Base-by-base conservation (phyloP, 37 sponge, comb jelly and placozoan species). In the Chondrilla cf. caribensis region DNA sequence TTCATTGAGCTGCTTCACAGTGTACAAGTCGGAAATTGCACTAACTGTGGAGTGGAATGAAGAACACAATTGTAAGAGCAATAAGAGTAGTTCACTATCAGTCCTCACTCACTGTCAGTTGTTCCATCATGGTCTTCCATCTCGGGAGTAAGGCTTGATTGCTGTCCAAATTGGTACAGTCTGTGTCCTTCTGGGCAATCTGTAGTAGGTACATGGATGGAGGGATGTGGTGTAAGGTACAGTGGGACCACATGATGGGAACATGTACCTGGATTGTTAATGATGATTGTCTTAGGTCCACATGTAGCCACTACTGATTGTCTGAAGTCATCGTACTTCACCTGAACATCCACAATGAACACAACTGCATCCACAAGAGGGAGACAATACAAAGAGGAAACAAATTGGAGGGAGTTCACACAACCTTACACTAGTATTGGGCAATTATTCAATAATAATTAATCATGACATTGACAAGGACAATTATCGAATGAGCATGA, bases 211-310 rank as follows among this genome's bases (percentile, higher is more conserved):
- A 68, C 3, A 28, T 19, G 57, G 17, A 55, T 55, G 17, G 57
- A 55, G 17, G 17, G 57, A 55, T 55, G 57, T n/a, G n/a, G n/a
- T n/a, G n/a, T n/a, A n/a, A n/a, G n/a, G n/a, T n/a, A n/a, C n/a
- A n/a, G n/a, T n/a, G n/a, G n/a, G n/a, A n/a, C n/a, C n/a, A n/a
- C n/a, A n/a, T n/a, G n/a, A n/a, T n/a, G n/a, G n/a, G n/a, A n/a
- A n/a, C n/a, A n/a, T n/a, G n/a, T 60, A 93, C 94, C 94, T 36
- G 94, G 94, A 41, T 94, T 94, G n/a, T 91, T 94, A 38, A 79
- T 90, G 67, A 94, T 72, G 58, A 94, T 59, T 29, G 94, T 86
- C 65, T 90, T 90, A 40, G 78, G 82, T 67, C 83, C 84, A 83
- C 86, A 94, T 8, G 86, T 84, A 6, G 86, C 91, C 0, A 81